These are phyloP conservation scores for Papilio machaon DNA, from an alignment of 1,140 invertebrate species.

Conservation along the genomic window DNA sequence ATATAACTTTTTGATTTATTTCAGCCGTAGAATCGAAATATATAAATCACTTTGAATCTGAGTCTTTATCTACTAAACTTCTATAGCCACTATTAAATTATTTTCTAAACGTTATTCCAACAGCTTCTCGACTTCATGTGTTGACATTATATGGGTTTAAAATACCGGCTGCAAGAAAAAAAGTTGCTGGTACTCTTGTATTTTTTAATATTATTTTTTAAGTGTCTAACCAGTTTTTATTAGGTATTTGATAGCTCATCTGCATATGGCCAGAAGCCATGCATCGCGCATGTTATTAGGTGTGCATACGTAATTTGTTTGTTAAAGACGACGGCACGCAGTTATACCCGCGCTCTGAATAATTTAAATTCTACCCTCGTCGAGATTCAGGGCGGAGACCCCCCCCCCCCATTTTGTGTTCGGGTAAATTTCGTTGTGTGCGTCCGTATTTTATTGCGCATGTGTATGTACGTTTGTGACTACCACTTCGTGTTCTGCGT, in stretches of 20 bases:
- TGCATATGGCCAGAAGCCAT: slow-evolving; percentile 65
- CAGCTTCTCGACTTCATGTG: too few relatives aligned
- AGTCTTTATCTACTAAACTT: not conserved
- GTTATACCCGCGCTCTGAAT: slow-evolving; percentile 79
- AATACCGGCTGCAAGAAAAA: not conserved
- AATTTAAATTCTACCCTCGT: slow-evolving; percentile 80
- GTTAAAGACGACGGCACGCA: slow-evolving; percentile 79
- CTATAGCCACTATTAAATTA: not conserved
- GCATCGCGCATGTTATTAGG: slow-evolving; percentile 77
- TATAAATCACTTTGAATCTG: not conserved
- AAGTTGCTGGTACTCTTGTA: not conserved
- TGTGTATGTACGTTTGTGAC: slow-evolving; percentile 55
- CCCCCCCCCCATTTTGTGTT: slow-evolving; percentile 37
- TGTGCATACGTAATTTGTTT: slow-evolving; percentile 81
- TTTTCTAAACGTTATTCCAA: not conserved
- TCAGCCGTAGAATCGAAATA: not conserved
- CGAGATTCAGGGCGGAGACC: slow-evolving; percentile 61
- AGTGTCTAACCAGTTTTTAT: not conserved
- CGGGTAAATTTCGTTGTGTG: slow-evolving; percentile 69
- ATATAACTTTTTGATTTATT: not conserved
- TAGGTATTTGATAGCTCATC: slow-evolving; percentile 74
- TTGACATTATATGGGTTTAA: not conserved
- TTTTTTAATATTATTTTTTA: slow-evolving; percentile 1
- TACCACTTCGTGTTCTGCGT: slow-evolving; percentile 65
- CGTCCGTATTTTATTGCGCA: slow-evolving; percentile 51